Conservation (phyloP, 2,797 vertebrate species). For the Microchirus variegatus region DNA sequence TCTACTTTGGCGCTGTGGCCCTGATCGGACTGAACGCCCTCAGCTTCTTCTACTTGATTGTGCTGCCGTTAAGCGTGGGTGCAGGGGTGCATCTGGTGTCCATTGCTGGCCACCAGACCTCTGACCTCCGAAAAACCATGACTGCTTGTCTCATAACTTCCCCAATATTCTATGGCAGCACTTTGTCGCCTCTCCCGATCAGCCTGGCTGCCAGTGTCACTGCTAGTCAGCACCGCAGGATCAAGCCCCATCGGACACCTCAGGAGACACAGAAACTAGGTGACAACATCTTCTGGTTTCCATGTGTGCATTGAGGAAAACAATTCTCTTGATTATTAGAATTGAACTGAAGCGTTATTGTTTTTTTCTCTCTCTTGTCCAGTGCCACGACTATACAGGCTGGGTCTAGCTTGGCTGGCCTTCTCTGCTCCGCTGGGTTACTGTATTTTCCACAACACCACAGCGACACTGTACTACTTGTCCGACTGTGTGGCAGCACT, state of each 20-base stretch:
- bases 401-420: constrained; percentile 86
- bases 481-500: constrained; percentile 84
- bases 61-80: constrained; percentile 85
- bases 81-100: constrained; percentile 91
- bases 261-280: constrained; percentile 63
- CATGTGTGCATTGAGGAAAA: not conserved
- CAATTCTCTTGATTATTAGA: no score
- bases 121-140: constrained; percentile 82
- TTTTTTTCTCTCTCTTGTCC: constrained; percentile 32
- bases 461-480: constrained; percentile 82
- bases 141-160: constrained; percentile 84
- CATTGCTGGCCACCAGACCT: constrained; percentile 84
- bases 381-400: constrained; percentile 83
- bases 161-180: constrained; percentile 87
- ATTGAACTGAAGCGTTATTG: not conserved
- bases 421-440: constrained; percentile 87
- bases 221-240: constrained; percentile 81
- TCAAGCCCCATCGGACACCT: constrained; percentile 65
- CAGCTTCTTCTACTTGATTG: constrained; percentile 85
- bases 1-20: constrained; percentile 89
- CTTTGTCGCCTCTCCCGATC: constrained; percentile 86
- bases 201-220: constrained; percentile 86
- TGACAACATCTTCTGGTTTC: constrained; percentile 41
- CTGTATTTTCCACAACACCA: constrained; percentile 84
- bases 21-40: constrained; percentile 85